phyloP scores from a whole-genome alignment of 2,797 vertebrate genomes.

The Labroides dimidiatus region DNA sequence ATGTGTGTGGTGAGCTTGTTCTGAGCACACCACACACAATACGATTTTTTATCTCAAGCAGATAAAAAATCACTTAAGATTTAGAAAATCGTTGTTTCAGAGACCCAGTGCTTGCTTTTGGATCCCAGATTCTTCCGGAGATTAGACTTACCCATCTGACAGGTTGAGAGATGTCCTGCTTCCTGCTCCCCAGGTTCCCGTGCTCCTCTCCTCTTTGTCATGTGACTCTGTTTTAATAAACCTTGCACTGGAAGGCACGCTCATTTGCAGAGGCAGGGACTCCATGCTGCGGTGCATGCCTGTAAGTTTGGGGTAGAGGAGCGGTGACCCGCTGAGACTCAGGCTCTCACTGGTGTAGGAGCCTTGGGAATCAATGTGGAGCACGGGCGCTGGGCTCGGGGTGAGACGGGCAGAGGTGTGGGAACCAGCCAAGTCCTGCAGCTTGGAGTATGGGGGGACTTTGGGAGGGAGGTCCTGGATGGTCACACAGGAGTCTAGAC shows the following conservation, averaged over 20 bases:
- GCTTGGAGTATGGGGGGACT: conserved; percentile 88
- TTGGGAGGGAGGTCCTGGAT: conserved; percentile 86
- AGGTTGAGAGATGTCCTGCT: conserved; percentile 86
- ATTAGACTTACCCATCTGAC: conserved; percentile 84
- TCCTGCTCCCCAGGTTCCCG: conserved; percentile 89
- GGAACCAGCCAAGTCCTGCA: conserved; percentile 86
- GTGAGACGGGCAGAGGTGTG: conserved; percentile 86
- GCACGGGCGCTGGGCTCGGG: conserved; percentile 95
- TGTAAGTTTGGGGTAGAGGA: conserved; percentile 94
- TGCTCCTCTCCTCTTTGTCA: conserved; percentile 79
- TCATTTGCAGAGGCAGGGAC: conserved; percentile 96
- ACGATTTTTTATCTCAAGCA: too few species aligned
- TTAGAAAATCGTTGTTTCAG: too few species aligned
- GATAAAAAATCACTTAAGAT: too few species aligned
- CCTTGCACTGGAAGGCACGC: conserved; percentile 83
- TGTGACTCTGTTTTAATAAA: conserved; percentile 54
- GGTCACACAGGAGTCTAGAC: conserved; percentile 91
- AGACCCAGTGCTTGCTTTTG: neutral
- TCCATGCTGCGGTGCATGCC: conserved; percentile 97
- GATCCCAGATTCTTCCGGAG: neutral
- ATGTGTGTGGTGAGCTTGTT: too few species aligned
- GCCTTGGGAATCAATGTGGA: conserved; percentile 94
- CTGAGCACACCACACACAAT: too few species aligned
- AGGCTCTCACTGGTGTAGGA: conserved; percentile 92
- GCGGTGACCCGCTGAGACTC: conserved; percentile 80